Base-by-base conservation (phyloP, 2,888 invertebrate genomes). In the Oscheius sp. region DNA sequence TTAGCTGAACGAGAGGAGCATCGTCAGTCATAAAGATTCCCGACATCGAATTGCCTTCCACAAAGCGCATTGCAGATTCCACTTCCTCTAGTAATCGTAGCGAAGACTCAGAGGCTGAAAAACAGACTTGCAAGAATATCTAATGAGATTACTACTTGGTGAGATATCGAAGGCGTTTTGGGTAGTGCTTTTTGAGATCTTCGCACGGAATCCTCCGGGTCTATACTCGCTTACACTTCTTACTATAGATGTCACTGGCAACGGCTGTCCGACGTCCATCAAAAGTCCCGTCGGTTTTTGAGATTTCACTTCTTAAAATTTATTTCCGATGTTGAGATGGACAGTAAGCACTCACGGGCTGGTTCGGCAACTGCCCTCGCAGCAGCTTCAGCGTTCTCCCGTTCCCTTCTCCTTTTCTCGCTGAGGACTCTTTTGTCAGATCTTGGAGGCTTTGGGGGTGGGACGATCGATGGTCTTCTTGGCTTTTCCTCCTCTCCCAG, bases 141-240 rank as follows among this genome's bases (percentile, higher is more conserved):
- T 56, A 47, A 38, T 33, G 38, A 36, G 22, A 12, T 51, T 24
- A 30, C 22, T 50, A 80, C 80, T 78, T 47, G 78, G 78, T 30
- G 73, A 73, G 47, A 71, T 67, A 70, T 81, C 78, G 67, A 77
- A 82, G 1, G 77, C 74, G 57, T 82, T 78, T 17, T 81, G 77
- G 2, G 79, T 78, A 54, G 72, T 75, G 64, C 82, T 82, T 47
- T 80, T 75, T 9, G 76, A 68, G 36, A 80, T 76, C 61, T 71
- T 71, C 12, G 67, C 66, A 20, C 72, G 65, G 36, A 66, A 17
- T 26, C 74, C 76, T 38, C 50, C 56, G 5, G 72, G 62, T 45
- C 82, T 84, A 71, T 82, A 80, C 47, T 86, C 86, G 50, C 86
- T 85, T 38, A 83, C 81, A 68, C 82, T 83, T 28, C 85, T 75